Evolutionary conservation across 2,797 vertebrate genomes (phyloP).

Genomic region (Gymnodraco acuticeps): DNA sequence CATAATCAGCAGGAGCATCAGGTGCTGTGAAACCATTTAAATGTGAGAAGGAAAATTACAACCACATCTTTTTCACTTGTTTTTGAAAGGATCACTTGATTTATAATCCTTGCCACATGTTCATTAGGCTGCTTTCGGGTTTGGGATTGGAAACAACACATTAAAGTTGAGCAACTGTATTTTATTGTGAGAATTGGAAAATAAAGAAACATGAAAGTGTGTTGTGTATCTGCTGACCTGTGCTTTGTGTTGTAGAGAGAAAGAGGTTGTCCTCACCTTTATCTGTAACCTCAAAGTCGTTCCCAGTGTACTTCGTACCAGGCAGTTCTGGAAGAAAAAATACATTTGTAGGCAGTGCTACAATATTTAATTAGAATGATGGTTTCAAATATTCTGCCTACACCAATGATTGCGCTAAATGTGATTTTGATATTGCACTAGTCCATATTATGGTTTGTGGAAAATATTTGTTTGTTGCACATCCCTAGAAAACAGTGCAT

Average conservation of each 20-base stretch:
- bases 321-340: conserved; percentile 78
- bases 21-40: conserved; percentile 84
- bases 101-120: conserved; percentile 2
- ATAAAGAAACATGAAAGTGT: conserved; percentile 25
- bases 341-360: no score
- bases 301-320: conserved; percentile 95
- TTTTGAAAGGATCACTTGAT: background rate
- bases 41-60: background rate
- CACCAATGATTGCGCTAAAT: no score
- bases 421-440: no score
- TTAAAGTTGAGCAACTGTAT: conserved; percentile 4
- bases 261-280: conserved; percentile 91
- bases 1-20: conserved; percentile 90
- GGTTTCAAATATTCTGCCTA: no score
- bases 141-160: conserved; percentile 7
- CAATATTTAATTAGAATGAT: no score
- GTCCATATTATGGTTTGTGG: no score
- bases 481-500: background rate
- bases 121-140: background rate
- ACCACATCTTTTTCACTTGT: no score
- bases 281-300: conserved; percentile 93
- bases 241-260: conserved; percentile 94
- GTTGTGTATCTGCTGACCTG: conserved; percentile 80
- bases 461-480: no score
- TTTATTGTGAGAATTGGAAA: conserved; percentile 1